Conservation (phyloP, 1,140 invertebrate species). For the Drepana arcuata region DNA sequence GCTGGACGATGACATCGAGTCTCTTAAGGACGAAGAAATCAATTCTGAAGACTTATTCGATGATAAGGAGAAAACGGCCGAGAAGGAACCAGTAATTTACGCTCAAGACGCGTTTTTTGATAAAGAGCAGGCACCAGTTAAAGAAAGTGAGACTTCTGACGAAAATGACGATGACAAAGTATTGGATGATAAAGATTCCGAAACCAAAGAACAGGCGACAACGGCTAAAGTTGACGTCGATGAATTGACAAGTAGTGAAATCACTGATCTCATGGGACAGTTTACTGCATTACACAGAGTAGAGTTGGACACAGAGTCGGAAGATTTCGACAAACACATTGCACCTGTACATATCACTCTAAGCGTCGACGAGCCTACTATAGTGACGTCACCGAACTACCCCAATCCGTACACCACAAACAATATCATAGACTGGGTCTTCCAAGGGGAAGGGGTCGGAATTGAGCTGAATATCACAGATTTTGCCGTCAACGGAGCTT, state of each 20-base stretch:
- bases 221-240: constrained; percentile 1
- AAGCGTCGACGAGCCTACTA: constrained; percentile 20
- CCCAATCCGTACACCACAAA: constrained; percentile 38
- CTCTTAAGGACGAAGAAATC: too few species aligned
- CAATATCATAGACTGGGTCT: constrained; percentile 41
- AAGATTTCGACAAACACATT: constrained; percentile 8
- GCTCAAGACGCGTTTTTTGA: constrained; percentile 27
- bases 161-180: constrained; percentile 4
- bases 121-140: constrained; percentile 1
- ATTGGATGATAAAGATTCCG: background rate
- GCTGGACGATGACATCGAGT: too few species aligned
- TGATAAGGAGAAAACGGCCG: constrained; percentile 9
- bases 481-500: constrained; percentile 33
- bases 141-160: constrained; percentile 2
- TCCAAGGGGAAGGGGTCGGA: constrained; percentile 40
- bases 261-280: constrained; percentile 21
- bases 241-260: constrained; percentile 18
- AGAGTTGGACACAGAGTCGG: constrained; percentile 18
- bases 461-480: constrained; percentile 55
- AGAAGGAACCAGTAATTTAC: too few species aligned
- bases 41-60: constrained; percentile 1
- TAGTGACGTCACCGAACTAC: constrained; percentile 39
- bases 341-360: constrained; percentile 22
- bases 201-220: background rate
- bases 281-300: constrained; percentile 14